Base-by-base conservation (phyloP, 2,888 invertebrate species). In the Tuberolachnus salignus region DNA sequence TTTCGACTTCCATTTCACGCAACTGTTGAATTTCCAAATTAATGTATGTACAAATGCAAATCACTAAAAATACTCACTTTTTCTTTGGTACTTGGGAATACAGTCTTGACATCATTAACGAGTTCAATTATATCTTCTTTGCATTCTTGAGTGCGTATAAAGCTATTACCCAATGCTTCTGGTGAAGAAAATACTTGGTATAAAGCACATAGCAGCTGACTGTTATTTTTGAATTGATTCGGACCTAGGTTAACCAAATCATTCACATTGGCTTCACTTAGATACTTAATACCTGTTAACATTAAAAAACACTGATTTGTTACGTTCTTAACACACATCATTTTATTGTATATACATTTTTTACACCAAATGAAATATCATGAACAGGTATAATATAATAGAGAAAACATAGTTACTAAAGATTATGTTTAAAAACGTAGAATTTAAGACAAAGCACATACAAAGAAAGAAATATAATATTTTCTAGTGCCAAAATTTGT, bases 251-350 rank as follows among this genome's bases (percentile, higher is more conserved):
- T 90, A 83, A 95, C 91, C 81, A 95, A 88, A 82, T 91, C 89
- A 83, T 90, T 88, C 73, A 96, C 87, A 81, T 90, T 89, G 81
- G 91, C 89, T 86, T 95, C 95, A 67, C 93, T 94, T 82, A 95
- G 83, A 87, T 89, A 81, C 70, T 75, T 75, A 46, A 70, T 71
- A 73, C 49, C 81, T 81, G 67, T 34, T 80, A 80, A 87, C 87
- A 82, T 87, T 86, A 84, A 85, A 84, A 83, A 86, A 86, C 74
- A 84, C 86, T 86, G 83, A 67, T 83, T 72, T 61, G 34, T 69
- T n/a, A 59, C 26, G 44, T 80, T 64, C 21, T 63, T 71, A 80
- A 49, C 42, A 69, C 57, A 69, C 78, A 69, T 61, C 8, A 49
- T 64, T 51, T 53, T 53, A 51, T 4, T 80, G 13, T 21, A 57